A percentile compares a stretch with the other conserved stretches of the same genome.
Evolutionary conservation across 2,797 vertebrate species (phyloP).

Genomic region (Apogon talboti): DNA sequence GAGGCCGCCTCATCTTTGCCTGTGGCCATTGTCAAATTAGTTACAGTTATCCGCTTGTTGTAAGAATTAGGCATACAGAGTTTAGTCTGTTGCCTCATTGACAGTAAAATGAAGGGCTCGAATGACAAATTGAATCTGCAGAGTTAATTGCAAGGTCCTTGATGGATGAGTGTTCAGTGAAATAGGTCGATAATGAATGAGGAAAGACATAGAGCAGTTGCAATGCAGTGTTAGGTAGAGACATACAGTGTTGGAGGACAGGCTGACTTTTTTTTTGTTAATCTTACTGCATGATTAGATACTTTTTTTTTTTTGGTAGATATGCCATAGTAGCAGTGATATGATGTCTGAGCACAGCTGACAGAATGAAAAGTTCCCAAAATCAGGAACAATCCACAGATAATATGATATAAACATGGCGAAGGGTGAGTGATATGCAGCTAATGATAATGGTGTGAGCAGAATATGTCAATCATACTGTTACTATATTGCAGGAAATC

Average conservation of each 20-base stretch:
- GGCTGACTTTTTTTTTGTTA: conserved; percentile 28
- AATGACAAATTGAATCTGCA: conserved; percentile 56
- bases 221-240: conserved; percentile 12
- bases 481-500: conserved; percentile 14
- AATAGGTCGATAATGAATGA: conserved; percentile 53
- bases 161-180: conserved; percentile 52
- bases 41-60: conserved; percentile 57
- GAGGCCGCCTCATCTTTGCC: conserved; percentile 40
- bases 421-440: conserved; percentile 20
- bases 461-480: conserved; percentile 17
- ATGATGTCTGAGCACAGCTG: conserved; percentile 21
- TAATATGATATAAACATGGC: conserved; percentile 40
- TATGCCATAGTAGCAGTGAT: conserved; percentile 8
- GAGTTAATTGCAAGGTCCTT: conserved; percentile 44
- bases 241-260: conserved; percentile 13
- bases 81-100: conserved; percentile 51
- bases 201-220: conserved; percentile 33
- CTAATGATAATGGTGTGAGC: conserved; percentile 5
- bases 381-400: conserved; percentile 17
- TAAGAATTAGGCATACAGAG: conserved; percentile 41
- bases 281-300: conserved; percentile 23
- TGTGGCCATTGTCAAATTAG: conserved; percentile 51
- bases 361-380: conserved; percentile 22
- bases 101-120: conserved; percentile 37
- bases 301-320: conserved; percentile 12